Evolutionary conservation across 2,888 invertebrate genomes (phyloP).

Genomic region (Cotesia congregata): DNA sequence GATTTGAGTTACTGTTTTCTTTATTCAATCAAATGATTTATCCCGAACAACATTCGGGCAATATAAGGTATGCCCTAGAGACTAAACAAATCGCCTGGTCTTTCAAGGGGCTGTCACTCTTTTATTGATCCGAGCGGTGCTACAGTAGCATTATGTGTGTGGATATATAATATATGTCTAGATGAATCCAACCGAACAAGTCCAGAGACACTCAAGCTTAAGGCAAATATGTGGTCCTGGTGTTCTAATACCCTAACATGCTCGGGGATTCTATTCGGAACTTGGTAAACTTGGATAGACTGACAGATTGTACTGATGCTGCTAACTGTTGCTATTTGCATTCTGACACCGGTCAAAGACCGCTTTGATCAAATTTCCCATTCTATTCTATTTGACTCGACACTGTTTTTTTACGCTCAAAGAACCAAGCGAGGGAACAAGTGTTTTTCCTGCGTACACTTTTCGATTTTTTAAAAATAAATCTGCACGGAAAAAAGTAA

Average conservation of each 20-base stretch:
- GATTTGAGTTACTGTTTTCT: constrained; percentile 24
- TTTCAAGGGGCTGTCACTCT: constrained; percentile 44
- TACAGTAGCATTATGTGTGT: constrained; percentile 42
- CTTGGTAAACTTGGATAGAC: too few relatives aligned
- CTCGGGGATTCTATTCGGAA: too few relatives aligned
- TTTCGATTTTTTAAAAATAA: neutral
- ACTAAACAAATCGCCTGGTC: constrained; percentile 23
- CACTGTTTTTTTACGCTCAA: too few relatives aligned
- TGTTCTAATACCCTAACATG: too few relatives aligned
- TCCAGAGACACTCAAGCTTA: too few relatives aligned
- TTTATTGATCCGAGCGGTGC: constrained; percentile 50
- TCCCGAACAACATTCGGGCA: constrained; percentile 15
- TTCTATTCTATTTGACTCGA: neutral
- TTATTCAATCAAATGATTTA: constrained; percentile 22
- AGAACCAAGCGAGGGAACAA: neutral
- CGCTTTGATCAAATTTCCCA: neutral
- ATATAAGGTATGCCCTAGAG: constrained; percentile 8
- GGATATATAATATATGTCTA: constrained; percentile 46
- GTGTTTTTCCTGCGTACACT: neutral
- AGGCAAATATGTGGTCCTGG: too few relatives aligned
- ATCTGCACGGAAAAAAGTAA: neutral
- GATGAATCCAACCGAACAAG: too few relatives aligned
- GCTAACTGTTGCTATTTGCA: neutral
- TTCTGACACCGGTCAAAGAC: neutral
- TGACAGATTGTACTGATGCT: too few relatives aligned